phyloP scores from a whole-genome alignment of 1,140 invertebrate genomes.

The Drosophila tani region DNA sequence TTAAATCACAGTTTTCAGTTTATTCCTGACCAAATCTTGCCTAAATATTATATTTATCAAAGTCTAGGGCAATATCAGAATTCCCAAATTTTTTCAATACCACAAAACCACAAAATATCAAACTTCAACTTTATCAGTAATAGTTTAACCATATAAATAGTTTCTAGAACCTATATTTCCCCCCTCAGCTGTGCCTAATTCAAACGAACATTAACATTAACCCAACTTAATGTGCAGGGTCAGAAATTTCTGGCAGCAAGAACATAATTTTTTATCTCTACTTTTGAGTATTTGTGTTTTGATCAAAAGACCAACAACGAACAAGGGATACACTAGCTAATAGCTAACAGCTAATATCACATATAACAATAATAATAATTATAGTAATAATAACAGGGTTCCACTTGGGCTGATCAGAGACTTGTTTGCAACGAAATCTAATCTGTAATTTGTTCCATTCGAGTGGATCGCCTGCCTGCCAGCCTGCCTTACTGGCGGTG shows the following conservation, averaged over 20 bases:
- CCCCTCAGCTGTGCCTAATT: slow-evolving; percentile 4
- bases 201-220: slow-evolving; percentile 12
- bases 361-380: background rate
- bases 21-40: too few species aligned
- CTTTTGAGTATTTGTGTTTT: background rate
- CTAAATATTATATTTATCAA: too few species aligned
- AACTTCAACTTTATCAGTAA: too few species aligned
- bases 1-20: background rate
- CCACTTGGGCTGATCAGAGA: background rate
- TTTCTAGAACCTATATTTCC: background rate
- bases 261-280: slow-evolving; percentile 28
- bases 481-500: background rate
- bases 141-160: background rate
- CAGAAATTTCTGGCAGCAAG: slow-evolving; percentile 20
- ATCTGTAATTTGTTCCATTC: slow-evolving; percentile 31
- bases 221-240: slow-evolving; percentile 37
- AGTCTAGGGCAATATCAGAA: too few species aligned
- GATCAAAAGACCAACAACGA: slow-evolving; percentile 1
- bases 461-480: slow-evolving; percentile 1
- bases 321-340: slow-evolving; percentile 6
- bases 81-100: rapidly evolving
- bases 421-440: slow-evolving; percentile 6
- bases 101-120: background rate
- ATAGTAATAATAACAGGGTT: slow-evolving; percentile 14
- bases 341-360: too few species aligned